Conservation (phyloP, 2,888 invertebrate species). For the Drosophila meridiana region DNA sequence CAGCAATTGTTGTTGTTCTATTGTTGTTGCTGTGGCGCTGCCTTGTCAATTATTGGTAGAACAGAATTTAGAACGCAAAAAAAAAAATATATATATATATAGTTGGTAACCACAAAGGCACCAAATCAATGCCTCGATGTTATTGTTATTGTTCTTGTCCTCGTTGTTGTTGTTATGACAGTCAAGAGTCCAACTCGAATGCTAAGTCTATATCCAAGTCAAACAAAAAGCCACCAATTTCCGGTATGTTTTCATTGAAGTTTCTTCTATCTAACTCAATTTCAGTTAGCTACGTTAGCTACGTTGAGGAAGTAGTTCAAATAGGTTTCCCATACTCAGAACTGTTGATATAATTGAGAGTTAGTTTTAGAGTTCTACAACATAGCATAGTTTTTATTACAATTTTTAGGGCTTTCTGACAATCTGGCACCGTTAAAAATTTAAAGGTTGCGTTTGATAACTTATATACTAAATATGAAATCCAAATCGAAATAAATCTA, state of each 20-base stretch:
- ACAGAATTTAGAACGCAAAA: constrained; percentile 77
- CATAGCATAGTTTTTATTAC: neutral
- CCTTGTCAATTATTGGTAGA: constrained; percentile 78
- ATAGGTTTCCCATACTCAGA: constrained; percentile 7
- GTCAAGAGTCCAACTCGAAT: constrained; percentile 27
- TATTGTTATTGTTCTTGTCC: constrained; percentile 27
- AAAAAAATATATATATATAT: constrained; percentile 15
- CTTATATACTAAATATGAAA: neutral
- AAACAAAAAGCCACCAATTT: constrained; percentile 70
- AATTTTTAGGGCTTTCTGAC: too few relatives aligned
- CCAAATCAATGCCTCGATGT: constrained; percentile 60
- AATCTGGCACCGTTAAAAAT: too few relatives aligned
- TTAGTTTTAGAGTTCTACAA: neutral
- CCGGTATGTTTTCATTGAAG: constrained; percentile 56
- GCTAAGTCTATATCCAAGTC: constrained; percentile 23
- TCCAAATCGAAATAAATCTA: too few relatives aligned
- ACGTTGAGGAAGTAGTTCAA: constrained; percentile 28
- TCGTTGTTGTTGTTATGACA: constrained; percentile 53
- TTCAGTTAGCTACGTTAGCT: constrained; percentile 9
- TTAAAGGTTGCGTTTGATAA: too few relatives aligned
- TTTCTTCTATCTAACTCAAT: constrained; percentile 24
- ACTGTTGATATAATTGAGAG: constrained; percentile 2
- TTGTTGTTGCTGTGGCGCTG: constrained; percentile 58
- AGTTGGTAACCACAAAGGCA: constrained; percentile 66
- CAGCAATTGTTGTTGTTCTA: constrained; percentile 30